Conservation (phyloP, 1,140 invertebrate species). For the Polypedilum pembai region DNA sequence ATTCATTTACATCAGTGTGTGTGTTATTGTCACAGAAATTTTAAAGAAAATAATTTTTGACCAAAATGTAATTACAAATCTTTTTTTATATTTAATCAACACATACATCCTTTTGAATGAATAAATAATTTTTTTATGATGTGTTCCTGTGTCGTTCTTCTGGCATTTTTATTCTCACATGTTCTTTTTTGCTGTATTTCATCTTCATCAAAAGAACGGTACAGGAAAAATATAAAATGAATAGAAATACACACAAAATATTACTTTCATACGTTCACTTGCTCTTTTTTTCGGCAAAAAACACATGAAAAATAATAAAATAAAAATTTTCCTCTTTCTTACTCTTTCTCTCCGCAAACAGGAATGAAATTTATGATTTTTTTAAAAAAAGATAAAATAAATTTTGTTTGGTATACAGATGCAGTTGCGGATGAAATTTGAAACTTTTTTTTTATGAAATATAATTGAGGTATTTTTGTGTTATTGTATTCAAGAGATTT, state of each 20-base stretch:
- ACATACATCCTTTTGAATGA: slow-evolving; percentile 5
- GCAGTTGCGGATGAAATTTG: too few relatives aligned
- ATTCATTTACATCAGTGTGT: neutral
- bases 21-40: neutral
- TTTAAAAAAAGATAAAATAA: neutral
- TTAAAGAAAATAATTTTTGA: neutral
- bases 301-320: neutral
- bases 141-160: slow-evolving; percentile 15
- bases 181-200: slow-evolving; percentile 6
- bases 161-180: slow-evolving; percentile 5
- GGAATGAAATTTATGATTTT: slow-evolving; percentile 5
- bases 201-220: neutral
- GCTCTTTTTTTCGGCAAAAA: neutral
- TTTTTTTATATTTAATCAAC: neutral
- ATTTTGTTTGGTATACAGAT: too few relatives aligned
- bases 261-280: neutral
- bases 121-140: slow-evolving; percentile 3
- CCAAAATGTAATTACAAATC: neutral
- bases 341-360: neutral
- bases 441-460: too few relatives aligned
- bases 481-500: too few relatives aligned
- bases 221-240: slow-evolving; percentile 10
- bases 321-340: neutral
- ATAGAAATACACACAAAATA: neutral
- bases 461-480: too few relatives aligned